These are phyloP conservation scores for Mya arenaria DNA, from an alignment of 1,140 invertebrate species.

Conservation along the genomic window DNA sequence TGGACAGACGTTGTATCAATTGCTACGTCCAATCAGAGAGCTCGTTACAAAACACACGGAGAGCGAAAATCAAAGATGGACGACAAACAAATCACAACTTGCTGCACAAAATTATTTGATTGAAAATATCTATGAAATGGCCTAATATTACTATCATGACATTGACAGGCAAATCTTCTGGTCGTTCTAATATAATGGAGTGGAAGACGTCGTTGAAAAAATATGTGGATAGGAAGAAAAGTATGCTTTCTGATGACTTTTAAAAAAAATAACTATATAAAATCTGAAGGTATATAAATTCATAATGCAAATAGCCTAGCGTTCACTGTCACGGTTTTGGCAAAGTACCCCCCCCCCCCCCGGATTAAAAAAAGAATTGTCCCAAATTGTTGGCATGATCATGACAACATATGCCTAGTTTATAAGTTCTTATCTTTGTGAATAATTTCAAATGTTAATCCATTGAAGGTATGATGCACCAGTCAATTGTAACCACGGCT, in stretches of 20 bases:
- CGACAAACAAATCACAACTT: constrained; percentile 54
- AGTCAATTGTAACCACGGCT: too few species aligned
- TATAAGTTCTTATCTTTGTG: too few species aligned
- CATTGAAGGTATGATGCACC: too few species aligned
- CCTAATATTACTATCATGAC: constrained; percentile 60
- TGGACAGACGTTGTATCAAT: constrained; percentile 52
- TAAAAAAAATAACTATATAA: neutral
- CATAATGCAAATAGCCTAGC: too few species aligned
- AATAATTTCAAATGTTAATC: too few species aligned
- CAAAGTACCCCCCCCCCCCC: too few species aligned
- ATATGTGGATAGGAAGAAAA: constrained; percentile 64
- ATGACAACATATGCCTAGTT: too few species aligned
- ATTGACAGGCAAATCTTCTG: constrained; percentile 56
- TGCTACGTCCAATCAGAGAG: constrained; percentile 61
- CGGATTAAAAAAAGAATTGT: too few species aligned
- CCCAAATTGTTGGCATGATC: too few species aligned
- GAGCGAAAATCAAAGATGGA: constrained; percentile 70
- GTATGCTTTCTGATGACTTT: constrained; percentile 36
- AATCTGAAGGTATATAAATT: too few species aligned
- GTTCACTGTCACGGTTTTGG: too few species aligned
- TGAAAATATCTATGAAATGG: constrained; percentile 16
- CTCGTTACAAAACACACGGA: constrained; percentile 54
- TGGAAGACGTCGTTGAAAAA: constrained; percentile 68
- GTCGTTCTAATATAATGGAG: constrained; percentile 57
- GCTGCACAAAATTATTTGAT: too few species aligned